phyloP scores from a whole-genome alignment of 2,888 invertebrate genomes.

The Orthosia gracilis region DNA sequence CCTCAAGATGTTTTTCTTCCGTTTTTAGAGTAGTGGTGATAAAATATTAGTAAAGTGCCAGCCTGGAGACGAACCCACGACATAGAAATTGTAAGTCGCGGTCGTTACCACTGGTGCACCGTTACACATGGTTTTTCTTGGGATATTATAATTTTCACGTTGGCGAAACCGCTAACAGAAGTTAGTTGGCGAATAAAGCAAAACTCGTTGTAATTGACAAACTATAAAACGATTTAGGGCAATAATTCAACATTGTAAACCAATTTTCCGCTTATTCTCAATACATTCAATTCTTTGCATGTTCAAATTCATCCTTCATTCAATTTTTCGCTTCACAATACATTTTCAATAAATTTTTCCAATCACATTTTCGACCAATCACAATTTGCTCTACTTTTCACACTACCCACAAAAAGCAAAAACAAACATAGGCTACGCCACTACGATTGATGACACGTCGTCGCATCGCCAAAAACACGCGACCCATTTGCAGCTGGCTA shows the following conservation, averaged over 20 bases:
- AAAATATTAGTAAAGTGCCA: too few relatives aligned
- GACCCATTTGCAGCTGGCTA: conserved; percentile 54
- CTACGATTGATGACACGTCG: conserved; percentile 53
- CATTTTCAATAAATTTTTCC: neutral
- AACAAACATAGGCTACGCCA: conserved; percentile 48
- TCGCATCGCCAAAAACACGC: conserved; percentile 49
- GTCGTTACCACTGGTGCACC: too few relatives aligned
- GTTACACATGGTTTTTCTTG: too few relatives aligned
- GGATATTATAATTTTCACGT: too few relatives aligned
- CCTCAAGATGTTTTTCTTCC: too few relatives aligned
- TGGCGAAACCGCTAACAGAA: too few relatives aligned
- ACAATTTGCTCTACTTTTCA: conserved; percentile 12
- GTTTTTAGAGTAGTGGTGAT: too few relatives aligned
- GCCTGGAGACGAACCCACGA: too few relatives aligned
- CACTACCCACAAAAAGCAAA: conserved; percentile 3
- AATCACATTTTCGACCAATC: neutral
- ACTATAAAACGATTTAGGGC: neutral
- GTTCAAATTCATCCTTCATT: too few relatives aligned
- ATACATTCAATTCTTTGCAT: too few relatives aligned
- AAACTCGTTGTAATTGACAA: neutral
- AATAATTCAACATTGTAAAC: neutral
- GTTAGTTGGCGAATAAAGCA: neutral
- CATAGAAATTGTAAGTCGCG: too few relatives aligned
- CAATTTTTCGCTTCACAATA: neutral
- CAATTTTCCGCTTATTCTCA: too few relatives aligned